Conservation (phyloP, 30 jellyfish, hydroid and myxozoan genomes). For the Aurelia aurita complex sp. Pacific region DNA sequence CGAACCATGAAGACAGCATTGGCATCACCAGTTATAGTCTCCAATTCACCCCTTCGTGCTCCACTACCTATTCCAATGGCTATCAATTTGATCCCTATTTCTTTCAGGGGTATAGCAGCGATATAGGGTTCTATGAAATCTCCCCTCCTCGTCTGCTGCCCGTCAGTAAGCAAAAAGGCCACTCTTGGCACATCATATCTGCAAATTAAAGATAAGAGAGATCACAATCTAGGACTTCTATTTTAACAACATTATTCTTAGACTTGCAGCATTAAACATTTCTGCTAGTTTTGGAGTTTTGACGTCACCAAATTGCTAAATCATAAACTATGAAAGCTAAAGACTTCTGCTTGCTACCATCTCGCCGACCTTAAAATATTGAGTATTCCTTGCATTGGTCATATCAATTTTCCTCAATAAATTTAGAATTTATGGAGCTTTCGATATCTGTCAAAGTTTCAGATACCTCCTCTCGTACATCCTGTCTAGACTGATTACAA, state of each 20-base stretch:
- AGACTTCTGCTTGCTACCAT: too few relatives aligned
- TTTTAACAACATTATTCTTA: background rate
- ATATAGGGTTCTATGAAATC: constrained; percentile 55
- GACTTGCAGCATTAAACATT: background rate
- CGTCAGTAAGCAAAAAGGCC: constrained; percentile 56
- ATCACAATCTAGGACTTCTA: background rate
- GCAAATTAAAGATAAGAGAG: background rate
- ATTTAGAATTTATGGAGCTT: too few relatives aligned
- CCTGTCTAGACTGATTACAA: too few relatives aligned
- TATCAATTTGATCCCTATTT: constrained; percentile 24
- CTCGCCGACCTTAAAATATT: too few relatives aligned
- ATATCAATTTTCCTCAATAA: too few relatives aligned
- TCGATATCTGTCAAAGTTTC: too few relatives aligned
- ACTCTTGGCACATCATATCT: constrained; percentile 51
- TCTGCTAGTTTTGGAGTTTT: too few relatives aligned
- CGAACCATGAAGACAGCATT: constrained; percentile 24
- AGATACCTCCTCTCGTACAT: too few relatives aligned
- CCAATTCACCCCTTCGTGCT: constrained; percentile 29
- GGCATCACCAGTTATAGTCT: constrained; percentile 21
- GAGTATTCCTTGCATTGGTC: too few relatives aligned
- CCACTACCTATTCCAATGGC: constrained; percentile 51
- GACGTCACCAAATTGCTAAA: too few relatives aligned
- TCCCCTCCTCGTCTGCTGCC: constrained; percentile 57
- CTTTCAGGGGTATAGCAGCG: constrained; percentile 44
- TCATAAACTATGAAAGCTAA: too few relatives aligned